Evolutionary conservation across 2,113 vertebrate genomes (phyloP).

Genomic region (Crotalus helleri): DNA sequence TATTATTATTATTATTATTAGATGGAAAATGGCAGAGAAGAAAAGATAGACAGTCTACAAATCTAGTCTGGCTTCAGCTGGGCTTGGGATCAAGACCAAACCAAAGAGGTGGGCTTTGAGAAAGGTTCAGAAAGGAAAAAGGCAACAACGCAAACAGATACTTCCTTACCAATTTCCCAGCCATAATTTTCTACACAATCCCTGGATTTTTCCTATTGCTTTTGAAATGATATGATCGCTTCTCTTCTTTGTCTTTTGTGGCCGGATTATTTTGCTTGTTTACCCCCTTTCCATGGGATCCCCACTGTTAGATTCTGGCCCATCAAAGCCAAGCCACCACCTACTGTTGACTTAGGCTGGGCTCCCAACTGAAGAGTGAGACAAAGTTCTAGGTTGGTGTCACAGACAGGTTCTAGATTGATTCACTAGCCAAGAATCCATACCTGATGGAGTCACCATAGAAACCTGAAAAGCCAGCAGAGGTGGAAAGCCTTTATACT

Average conservation of each 20-base stretch:
- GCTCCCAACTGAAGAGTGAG: not conserved
- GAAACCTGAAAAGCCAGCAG: not conserved
- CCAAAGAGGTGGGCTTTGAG: not conserved
- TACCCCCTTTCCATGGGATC: not conserved
- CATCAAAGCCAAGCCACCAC: not conserved
- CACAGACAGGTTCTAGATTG: not conserved
- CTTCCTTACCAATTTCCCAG: constrained; percentile 5
- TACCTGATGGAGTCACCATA: not conserved
- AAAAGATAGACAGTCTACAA: not conserved
- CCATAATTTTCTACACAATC: not conserved
- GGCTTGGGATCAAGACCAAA: not conserved
- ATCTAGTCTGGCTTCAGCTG: not conserved
- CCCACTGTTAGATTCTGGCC: not conserved
- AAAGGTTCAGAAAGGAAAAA: not conserved
- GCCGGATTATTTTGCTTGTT: not conserved
- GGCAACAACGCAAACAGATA: not conserved
- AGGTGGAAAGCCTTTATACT: not conserved
- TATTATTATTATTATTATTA: no score
- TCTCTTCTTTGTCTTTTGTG: not conserved
- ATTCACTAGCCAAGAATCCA: not conserved
- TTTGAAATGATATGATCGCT: not conserved
- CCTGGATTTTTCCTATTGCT: not conserved
- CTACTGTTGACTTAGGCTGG: not conserved
- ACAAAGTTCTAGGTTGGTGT: not conserved
- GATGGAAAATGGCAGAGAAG: not conserved